Base-by-base conservation (phyloP, 2,113 vertebrate species). In the Hymenochirus boettgeri region DNA sequence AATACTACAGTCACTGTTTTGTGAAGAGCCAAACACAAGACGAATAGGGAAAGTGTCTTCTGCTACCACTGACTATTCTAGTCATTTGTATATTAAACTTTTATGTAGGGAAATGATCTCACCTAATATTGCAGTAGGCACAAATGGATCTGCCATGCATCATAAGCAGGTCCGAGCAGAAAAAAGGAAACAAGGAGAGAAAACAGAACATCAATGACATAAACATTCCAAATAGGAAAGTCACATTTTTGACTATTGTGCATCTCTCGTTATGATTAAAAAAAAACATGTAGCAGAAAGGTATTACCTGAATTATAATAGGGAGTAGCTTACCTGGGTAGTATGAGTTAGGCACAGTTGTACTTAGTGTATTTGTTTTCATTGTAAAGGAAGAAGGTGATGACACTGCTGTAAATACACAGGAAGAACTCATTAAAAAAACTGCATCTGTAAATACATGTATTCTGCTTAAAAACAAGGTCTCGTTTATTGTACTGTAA, bases 101-200 rank as follows among this genome's bases (percentile, higher is more conserved):
- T 69, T 82, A 85, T 76, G 81, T 85, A 87, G 84, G 78, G 81
- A 80, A 83, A 84, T 81, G 82, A 80, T 93, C 95, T 99, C 93
- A 99, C 96, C 96, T 95, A 99, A 90, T 85, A 99, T 98, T 83
- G 96, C 96, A 67, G 96, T 99, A 82, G 96, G 96, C 88, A 99
- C 96, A 93, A 99, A 99, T 77, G 96, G 94, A 85, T 99, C 96
- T 97, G 93, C 86, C 87, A 89, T 80, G 86, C 82, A 88, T 82
- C 90, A 84, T 88, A 86, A 91, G 86, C 87, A 86, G 88, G 84
- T 86, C 86, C 90, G 81, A 82, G 89, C 83, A 88, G 82, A 80
- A 82, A 84, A 85, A 80, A 81, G 81, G 89, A n/a, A n/a, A n/a
- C 84, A 88, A 88, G 86, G 87, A 87, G 82, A 89, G 79, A 87